A percentile compares a stretch with the other conserved stretches of the same genome.
Evolutionary conservation across 2,113 vertebrate genomes (phyloP).

Genomic region (Azemiops feae): DNA sequence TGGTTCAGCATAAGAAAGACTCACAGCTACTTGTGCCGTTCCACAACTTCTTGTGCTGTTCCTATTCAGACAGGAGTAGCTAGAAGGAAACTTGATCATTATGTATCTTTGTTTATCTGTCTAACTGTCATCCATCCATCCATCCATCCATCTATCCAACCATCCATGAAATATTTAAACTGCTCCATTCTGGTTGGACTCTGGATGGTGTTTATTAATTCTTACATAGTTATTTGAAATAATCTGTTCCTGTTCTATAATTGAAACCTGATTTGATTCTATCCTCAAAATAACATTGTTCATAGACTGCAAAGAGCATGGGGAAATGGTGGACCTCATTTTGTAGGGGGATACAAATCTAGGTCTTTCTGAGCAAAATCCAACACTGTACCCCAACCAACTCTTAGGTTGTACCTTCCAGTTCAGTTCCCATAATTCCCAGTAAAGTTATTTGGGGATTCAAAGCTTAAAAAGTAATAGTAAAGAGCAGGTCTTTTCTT

Average conservation of each 20-base stretch:
- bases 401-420: not conserved
- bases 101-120: not conserved
- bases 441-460: not conserved
- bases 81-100: not conserved
- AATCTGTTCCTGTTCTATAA: not conserved
- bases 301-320: too few relatives aligned
- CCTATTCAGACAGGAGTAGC: not conserved
- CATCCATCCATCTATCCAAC: not conserved
- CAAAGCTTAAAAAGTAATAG: not conserved
- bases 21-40: too few relatives aligned
- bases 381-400: not conserved
- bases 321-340: too few relatives aligned
- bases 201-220: not conserved
- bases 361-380: not conserved
- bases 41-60: not conserved
- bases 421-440: not conserved
- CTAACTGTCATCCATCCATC: not conserved
- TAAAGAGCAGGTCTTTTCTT: not conserved
- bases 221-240: not conserved
- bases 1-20: not conserved
- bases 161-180: not conserved
- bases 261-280: not conserved
- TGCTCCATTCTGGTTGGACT: not conserved
- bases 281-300: not conserved
- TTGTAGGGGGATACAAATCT: not conserved